Evolutionary conservation across 2,113 vertebrate species (phyloP).

Genomic region (Nestor notabilis): DNA sequence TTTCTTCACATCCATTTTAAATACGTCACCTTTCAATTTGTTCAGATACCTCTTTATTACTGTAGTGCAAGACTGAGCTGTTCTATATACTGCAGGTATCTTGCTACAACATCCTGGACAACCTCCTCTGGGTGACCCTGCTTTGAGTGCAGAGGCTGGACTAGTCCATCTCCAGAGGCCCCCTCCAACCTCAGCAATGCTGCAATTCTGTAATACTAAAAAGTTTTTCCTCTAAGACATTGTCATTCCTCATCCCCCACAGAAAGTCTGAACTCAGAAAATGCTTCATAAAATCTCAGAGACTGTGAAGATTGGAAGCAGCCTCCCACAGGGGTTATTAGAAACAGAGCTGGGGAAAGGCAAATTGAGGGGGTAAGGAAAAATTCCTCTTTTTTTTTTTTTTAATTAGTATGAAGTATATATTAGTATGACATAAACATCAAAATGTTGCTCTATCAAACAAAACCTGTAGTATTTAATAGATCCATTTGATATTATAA

Average conservation of each 20-base stretch:
- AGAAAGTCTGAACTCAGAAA: neutral
- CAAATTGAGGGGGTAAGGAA: neutral
- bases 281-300: neutral
- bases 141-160: neutral
- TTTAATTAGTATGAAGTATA: neutral
- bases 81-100: neutral
- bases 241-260: neutral
- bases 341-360: neutral
- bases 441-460: neutral
- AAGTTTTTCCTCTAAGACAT: neutral
- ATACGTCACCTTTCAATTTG: neutral
- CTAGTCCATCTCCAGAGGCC: neutral
- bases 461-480: neutral
- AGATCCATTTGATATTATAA: neutral
- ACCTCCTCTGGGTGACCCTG: neutral
- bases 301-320: neutral
- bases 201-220: neutral
- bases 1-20: neutral
- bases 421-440: neutral
- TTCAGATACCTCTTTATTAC: neutral
- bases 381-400: neutral
- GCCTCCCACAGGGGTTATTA: neutral
- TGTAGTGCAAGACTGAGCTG: neutral
- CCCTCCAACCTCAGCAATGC: neutral
- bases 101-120: neutral